Evolutionary conservation across 2,797 vertebrate genomes (phyloP).

Genomic region (Chrosomus eos): DNA sequence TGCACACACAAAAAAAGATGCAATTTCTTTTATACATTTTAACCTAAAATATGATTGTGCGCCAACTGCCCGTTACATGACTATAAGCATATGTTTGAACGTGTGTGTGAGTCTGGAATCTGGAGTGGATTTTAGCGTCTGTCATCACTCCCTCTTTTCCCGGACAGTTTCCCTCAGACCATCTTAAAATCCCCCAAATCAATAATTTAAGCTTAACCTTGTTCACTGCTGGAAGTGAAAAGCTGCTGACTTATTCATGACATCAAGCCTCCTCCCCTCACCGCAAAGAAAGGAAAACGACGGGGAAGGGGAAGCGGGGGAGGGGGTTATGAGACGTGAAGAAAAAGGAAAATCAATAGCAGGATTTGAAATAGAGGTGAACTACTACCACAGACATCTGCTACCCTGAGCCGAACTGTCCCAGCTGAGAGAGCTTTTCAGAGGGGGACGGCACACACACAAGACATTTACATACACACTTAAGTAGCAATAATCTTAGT

Average conservation of each 20-base stretch:
- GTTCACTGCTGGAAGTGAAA: conserved; percentile 43
- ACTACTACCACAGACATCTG: conserved; percentile 54
- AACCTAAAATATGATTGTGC: not conserved
- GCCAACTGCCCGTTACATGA: not conserved
- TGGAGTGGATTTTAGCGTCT: not conserved
- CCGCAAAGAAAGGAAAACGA: conserved; percentile 7
- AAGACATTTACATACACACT: not conserved
- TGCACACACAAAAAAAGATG: not conserved
- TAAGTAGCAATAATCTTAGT: not conserved
- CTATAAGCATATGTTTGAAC: not conserved
- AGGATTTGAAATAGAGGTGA: conserved; percentile 39
- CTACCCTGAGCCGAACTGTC: conserved; percentile 40
- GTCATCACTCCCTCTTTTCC: not conserved
- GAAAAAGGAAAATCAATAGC: conserved; percentile 45
- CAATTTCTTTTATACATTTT: not conserved
- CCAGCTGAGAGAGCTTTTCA: conserved; percentile 45
- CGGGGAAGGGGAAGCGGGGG: conserved; percentile 10
- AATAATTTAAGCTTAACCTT: conserved; percentile 46
- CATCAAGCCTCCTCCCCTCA: conserved; percentile 31
- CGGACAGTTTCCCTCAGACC: conserved; percentile 6
- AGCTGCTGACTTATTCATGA: conserved; percentile 52
- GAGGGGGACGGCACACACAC: conserved; percentile 5
- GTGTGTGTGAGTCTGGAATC: not conserved
- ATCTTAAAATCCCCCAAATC: conserved; percentile 38
- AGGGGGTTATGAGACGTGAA: conserved; percentile 1